Percentiles rank a stretch among this genome's conserved stretches.
Conservation (phyloP, 2,888 invertebrate genomes). For the Calameuta filiformis region DNA sequence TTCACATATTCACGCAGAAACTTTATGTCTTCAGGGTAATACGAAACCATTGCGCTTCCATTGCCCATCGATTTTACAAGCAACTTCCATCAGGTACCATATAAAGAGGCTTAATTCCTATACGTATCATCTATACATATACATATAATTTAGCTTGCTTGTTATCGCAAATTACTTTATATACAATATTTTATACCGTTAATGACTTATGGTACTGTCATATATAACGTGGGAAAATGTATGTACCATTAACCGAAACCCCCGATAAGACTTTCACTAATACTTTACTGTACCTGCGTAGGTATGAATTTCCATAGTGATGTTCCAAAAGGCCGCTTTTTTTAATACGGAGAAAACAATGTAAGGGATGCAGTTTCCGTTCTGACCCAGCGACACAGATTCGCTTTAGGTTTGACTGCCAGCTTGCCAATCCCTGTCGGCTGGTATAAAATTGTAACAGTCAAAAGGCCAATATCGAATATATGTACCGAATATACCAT, state of each 20-base stretch:
- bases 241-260: not conserved
- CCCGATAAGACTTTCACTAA: not conserved
- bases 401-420: slow-evolving; percentile 29
- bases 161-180: not conserved
- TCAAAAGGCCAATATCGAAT: not conserved
- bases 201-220: not conserved
- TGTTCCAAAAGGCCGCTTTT: not conserved
- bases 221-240: not conserved
- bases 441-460: not conserved
- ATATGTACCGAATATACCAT: not conserved
- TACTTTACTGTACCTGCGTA: not conserved
- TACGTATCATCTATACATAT: not conserved
- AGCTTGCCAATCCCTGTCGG: not conserved
- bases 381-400: slow-evolving; percentile 41
- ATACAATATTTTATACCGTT: not conserved
- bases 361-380: not conserved
- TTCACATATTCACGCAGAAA: not conserved
- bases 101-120: not conserved
- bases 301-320: not conserved
- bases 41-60: not conserved
- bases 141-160: not conserved
- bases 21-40: not conserved
- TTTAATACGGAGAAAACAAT: not conserved
- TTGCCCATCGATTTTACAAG: not conserved
- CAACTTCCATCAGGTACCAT: not conserved